phyloP scores from a whole-genome alignment of 2,888 invertebrate genomes.

The Cosmia pyralina region DNA sequence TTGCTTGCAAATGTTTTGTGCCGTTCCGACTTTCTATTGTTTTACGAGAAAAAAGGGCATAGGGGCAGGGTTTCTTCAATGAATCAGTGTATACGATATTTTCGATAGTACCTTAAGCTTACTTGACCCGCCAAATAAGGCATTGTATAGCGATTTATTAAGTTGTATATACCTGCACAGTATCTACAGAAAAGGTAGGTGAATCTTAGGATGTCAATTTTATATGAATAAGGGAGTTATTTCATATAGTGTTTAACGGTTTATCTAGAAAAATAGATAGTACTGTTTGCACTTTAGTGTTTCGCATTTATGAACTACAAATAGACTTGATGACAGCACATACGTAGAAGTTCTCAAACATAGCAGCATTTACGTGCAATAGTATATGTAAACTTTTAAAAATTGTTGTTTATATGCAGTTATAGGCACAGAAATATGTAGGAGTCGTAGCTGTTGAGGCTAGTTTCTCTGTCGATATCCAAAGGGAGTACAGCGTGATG shows the following conservation, averaged over 20 bases:
- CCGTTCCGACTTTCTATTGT: no score
- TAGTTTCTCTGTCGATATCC: constrained; percentile 29
- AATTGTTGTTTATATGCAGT: constrained; percentile 21
- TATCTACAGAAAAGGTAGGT: background rate
- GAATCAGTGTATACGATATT: no score
- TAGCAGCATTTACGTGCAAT: constrained; percentile 35
- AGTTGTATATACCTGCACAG: background rate
- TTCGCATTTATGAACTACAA: constrained; percentile 44
- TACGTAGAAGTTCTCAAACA: constrained; percentile 29
- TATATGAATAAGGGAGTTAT: constrained; percentile 27
- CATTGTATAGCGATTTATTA: background rate
- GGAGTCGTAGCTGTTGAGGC: constrained; percentile 37
- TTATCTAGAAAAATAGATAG: constrained; percentile 41
- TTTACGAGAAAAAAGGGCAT: no score
- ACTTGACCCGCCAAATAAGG: background rate
- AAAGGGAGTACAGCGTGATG: constrained; percentile 12
- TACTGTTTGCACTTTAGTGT: constrained; percentile 36
- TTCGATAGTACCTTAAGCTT: no score
- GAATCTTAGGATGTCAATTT: constrained; percentile 13
- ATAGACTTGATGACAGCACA: constrained; percentile 52
- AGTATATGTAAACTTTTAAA: constrained; percentile 5
- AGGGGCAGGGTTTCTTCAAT: no score
- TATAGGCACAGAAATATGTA: constrained; percentile 11
- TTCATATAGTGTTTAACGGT: constrained; percentile 16
- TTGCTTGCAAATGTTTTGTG: no score